Percentiles rank a stretch among this genome's conserved stretches.
phyloP scores from a whole-genome alignment of 1,140 invertebrate genomes.

The Phymorhynchus buccinoides region DNA sequence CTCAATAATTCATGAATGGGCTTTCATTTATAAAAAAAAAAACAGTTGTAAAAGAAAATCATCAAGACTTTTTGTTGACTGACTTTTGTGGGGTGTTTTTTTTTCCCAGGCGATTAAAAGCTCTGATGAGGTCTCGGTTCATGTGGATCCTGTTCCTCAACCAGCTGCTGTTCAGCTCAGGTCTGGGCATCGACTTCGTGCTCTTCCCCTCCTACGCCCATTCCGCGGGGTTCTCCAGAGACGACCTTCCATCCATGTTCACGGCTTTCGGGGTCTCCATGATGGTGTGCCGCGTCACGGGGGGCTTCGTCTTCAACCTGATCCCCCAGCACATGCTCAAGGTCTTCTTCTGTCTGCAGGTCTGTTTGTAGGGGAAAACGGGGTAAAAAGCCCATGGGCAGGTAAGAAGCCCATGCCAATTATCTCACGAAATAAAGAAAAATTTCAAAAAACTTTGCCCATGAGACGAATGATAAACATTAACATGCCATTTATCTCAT shows the following conservation, averaged over 20 bases:
- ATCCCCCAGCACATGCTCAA: conserved; percentile 22
- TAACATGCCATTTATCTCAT: too few relatives aligned
- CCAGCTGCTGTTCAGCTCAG: conserved; percentile 23
- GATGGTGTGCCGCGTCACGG: neutral
- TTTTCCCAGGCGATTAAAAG: neutral
- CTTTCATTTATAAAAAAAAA: too few relatives aligned
- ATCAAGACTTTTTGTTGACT: too few relatives aligned
- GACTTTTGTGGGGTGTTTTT: too few relatives aligned
- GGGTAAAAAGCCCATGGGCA: too few relatives aligned
- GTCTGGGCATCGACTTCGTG: conserved; percentile 27
- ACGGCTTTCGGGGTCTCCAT: conserved; percentile 12
- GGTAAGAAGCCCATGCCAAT: too few relatives aligned
- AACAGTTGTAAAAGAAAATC: too few relatives aligned
- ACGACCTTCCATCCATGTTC: conserved; percentile 24
- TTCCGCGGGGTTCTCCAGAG: neutral
- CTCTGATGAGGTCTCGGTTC: conserved; percentile 11
- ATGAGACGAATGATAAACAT: too few relatives aligned
- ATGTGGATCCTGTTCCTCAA: conserved; percentile 37
- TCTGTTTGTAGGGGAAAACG: too few relatives aligned
- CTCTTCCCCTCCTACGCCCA: conserved; percentile 39
- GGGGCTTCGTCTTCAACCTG: conserved; percentile 33
- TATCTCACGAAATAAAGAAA: too few relatives aligned
- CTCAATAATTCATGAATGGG: too few relatives aligned
- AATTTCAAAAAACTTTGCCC: too few relatives aligned
- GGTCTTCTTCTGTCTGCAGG: conserved; percentile 26